Evolutionary conservation across 2,113 vertebrate species (phyloP).

Genomic region (Podilymbus podiceps): DNA sequence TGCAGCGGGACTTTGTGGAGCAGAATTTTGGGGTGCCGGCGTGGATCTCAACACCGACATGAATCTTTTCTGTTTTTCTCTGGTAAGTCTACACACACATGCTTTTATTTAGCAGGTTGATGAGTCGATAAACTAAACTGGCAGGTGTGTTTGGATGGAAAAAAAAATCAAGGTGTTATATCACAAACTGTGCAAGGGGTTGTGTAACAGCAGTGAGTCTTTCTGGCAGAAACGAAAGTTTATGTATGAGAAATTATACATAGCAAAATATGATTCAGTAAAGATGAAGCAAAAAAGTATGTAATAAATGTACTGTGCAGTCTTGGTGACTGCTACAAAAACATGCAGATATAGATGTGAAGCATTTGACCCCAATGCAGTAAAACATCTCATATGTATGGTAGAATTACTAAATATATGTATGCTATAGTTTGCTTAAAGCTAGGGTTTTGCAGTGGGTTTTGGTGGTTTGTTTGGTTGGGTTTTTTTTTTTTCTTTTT

Average conservation of each 20-base stretch:
- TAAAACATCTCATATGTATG: neutral
- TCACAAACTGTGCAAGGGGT: neutral
- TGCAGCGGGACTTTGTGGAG: slow-evolving; percentile 9
- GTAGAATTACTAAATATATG: neutral
- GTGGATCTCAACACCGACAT: slow-evolving; percentile 68
- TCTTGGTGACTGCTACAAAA: neutral
- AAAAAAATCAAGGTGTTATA: neutral
- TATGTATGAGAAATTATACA: neutral
- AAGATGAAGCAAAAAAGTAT: neutral
- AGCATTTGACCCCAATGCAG: neutral
- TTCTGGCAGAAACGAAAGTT: neutral
- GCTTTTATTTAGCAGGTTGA: neutral
- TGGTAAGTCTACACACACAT: slow-evolving; percentile 79
- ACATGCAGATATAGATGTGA: neutral
- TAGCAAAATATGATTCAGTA: neutral
- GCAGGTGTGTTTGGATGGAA: neutral
- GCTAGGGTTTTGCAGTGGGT: neutral
- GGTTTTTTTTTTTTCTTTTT: too few relatives aligned
- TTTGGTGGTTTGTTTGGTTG: too few relatives aligned
- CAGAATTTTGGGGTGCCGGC: slow-evolving; percentile 11
- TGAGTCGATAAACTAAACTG: neutral
- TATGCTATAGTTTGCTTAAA: neutral
- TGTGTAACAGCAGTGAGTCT: neutral
- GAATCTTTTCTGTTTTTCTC: slow-evolving; percentile 95
- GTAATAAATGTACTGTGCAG: neutral